A percentile compares a stretch with the other conserved stretches of the same genome.
These are phyloP conservation scores for Colletes gigas DNA, from an alignment of 1,140 invertebrate species.

Conservation along the genomic window DNA sequence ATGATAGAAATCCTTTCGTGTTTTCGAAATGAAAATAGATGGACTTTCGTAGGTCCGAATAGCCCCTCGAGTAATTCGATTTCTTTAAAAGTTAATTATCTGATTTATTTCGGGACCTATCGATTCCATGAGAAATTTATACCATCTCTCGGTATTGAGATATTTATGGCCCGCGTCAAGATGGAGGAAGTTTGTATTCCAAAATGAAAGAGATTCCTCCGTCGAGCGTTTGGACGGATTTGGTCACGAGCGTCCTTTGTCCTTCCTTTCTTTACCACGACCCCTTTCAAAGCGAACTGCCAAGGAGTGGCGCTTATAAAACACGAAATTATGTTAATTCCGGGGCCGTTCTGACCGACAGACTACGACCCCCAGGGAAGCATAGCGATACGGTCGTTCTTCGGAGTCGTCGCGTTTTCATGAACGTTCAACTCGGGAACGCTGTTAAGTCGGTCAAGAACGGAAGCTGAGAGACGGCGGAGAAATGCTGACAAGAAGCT, in stretches of 20 bases:
- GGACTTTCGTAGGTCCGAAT: no score
- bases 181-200: not conserved
- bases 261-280: not conserved
- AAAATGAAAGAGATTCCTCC: not conserved
- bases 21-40: no score
- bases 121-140: slow-evolving; percentile 1
- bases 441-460: slow-evolving; percentile 11
- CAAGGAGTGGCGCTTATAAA: slow-evolving; percentile 65
- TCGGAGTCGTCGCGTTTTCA: not conserved
- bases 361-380: not conserved
- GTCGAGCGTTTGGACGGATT: not conserved
- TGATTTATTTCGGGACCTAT: not conserved
- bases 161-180: not conserved
- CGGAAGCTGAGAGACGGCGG: slow-evolving; percentile 6
- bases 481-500: slow-evolving; percentile 1
- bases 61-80: no score
- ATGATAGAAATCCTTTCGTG: no score
- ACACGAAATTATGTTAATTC: slow-evolving; percentile 73
- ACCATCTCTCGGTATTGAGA: not conserved
- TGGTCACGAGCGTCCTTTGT: not conserved
- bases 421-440: not conserved
- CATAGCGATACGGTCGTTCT: slow-evolving; percentile 16
- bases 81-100: no score
- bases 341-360: slow-evolving; percentile 27
- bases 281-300: not conserved